These are phyloP conservation scores for Otus sunia DNA, from an alignment of 2,113 vertebrate genomes.

Conservation along the genomic window DNA sequence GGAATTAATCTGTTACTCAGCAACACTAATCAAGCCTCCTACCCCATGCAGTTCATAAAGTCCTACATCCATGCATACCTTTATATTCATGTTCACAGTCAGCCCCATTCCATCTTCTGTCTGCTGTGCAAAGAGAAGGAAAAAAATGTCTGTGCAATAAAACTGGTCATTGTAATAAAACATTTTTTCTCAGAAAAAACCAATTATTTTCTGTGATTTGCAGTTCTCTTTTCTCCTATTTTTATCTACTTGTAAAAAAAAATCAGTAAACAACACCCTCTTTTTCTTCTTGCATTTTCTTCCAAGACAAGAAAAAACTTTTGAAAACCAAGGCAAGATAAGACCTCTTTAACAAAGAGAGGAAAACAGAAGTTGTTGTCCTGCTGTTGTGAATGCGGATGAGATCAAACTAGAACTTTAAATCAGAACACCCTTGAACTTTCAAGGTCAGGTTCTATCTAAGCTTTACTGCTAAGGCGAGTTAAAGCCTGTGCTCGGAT, in stretches of 20 bases:
- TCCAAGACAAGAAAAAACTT: background rate
- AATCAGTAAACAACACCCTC: background rate
- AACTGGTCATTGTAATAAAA: background rate
- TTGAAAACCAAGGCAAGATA: background rate
- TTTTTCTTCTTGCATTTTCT: background rate
- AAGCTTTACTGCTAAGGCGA: conserved; percentile 26
- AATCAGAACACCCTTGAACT: conserved; percentile 52
- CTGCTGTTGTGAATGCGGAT: background rate
- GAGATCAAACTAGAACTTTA: conserved; percentile 31
- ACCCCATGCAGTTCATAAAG: conserved; percentile 63
- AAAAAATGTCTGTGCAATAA: background rate
- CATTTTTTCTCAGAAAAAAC: background rate
- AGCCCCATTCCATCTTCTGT: conserved; percentile 17
- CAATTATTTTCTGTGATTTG: background rate
- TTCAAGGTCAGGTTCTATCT: conserved; percentile 33
- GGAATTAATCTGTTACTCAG: conserved; percentile 69
- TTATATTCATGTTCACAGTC: conserved; percentile 21
- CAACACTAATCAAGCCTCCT: conserved; percentile 65
- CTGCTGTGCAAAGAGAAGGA: background rate
- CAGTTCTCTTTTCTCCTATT: background rate
- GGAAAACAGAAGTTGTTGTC: conserved; percentile 34
- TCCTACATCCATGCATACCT: conserved; percentile 47
- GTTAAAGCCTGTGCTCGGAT: conserved; percentile 55
- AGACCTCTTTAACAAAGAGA: background rate
- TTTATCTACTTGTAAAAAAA: background rate